Evolutionary conservation across 2,888 invertebrate species (phyloP).

Genomic region (Zeuzera pyrina): DNA sequence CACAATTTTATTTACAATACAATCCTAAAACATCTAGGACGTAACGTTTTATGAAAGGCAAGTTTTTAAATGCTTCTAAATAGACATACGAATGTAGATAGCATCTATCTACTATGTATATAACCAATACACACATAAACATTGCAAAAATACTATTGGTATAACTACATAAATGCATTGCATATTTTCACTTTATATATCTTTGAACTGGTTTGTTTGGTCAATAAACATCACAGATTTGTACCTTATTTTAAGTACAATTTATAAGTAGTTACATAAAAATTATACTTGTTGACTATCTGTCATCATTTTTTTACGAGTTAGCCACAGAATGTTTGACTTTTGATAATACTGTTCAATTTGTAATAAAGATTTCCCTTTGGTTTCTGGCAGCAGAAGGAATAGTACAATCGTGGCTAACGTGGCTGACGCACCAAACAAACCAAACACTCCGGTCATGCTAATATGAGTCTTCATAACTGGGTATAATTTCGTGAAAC

Average conservation of each 20-base stretch:
- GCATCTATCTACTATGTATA: too few relatives aligned
- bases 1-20: too few relatives aligned
- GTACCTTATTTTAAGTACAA: neutral
- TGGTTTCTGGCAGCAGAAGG: constrained; percentile 82
- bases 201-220: neutral
- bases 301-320: constrained; percentile 44
- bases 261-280: constrained; percentile 5
- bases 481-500: constrained; percentile 80
- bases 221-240: constrained; percentile 1
- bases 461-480: constrained; percentile 73
- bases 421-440: constrained; percentile 78
- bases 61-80: too few relatives aligned
- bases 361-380: constrained; percentile 78
- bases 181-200: neutral
- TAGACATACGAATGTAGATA: too few relatives aligned
- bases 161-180: neutral
- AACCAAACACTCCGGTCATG: constrained; percentile 78
- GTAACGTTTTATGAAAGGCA: too few relatives aligned
- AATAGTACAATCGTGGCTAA: constrained; percentile 77
- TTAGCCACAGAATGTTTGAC: constrained; percentile 75
- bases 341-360: constrained; percentile 86
- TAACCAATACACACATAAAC: too few relatives aligned
- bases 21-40: too few relatives aligned
- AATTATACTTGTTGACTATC: constrained; percentile 38
- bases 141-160: neutral